phyloP scores from a whole-genome alignment of 2,888 invertebrate genomes.

The Antheraea assamensis region DNA sequence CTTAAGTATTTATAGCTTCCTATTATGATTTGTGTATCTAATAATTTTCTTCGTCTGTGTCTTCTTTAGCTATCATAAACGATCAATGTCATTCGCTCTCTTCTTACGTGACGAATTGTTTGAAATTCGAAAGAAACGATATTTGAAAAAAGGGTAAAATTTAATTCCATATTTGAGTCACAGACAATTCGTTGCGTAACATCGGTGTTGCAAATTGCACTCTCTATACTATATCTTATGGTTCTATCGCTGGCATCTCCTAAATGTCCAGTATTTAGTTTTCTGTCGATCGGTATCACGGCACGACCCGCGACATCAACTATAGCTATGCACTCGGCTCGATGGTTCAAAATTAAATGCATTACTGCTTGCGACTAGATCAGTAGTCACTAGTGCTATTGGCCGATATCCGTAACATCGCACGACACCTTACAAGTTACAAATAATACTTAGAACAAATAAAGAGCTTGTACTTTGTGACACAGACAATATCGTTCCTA shows the following conservation, averaged over 20 bases:
- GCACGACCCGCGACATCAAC: constrained; percentile 75
- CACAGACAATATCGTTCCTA: constrained; percentile 73
- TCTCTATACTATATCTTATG: constrained; percentile 81
- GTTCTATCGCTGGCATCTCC: constrained; percentile 79
- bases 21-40: constrained; percentile 64
- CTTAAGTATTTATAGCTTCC: constrained; percentile 70
- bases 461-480: constrained; percentile 82
- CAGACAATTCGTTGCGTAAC: constrained; percentile 60
- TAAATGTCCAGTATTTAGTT: constrained; percentile 71
- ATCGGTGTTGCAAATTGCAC: constrained; percentile 83
- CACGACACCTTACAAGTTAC: constrained; percentile 71
- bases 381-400: constrained; percentile 81
- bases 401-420: constrained; percentile 77
- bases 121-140: constrained; percentile 30
- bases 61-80: constrained; percentile 75
- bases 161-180: not conserved
- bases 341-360: constrained; percentile 77
- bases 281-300: constrained; percentile 67
- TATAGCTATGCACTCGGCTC: constrained; percentile 79
- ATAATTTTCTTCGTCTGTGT: constrained; percentile 74
- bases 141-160: not conserved
- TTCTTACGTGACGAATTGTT: constrained; percentile 63
- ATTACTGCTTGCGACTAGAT: constrained; percentile 81
- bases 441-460: constrained; percentile 75
- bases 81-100: constrained; percentile 76